These are phyloP conservation scores for Eupsittula cactorum DNA, from an alignment of 2,113 vertebrate species.

Conservation along the genomic window DNA sequence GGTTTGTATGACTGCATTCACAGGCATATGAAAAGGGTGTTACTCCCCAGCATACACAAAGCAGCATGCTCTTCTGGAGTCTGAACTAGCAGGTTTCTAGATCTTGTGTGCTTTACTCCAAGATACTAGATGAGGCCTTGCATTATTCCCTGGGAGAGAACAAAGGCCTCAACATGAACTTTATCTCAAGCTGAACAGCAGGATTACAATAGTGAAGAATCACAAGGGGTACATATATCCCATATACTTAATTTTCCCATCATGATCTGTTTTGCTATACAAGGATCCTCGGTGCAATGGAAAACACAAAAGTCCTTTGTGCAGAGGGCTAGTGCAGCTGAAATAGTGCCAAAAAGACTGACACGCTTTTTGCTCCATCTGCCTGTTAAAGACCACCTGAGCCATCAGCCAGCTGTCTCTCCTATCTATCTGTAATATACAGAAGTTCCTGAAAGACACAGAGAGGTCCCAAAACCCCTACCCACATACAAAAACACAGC, in stretches of 20 bases:
- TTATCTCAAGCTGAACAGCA: not conserved
- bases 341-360: constrained; percentile 48
- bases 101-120: not conserved
- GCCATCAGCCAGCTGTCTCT: constrained; percentile 54
- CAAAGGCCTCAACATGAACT: not conserved
- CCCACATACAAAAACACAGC: not conserved
- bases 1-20: not conserved
- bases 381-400: constrained; percentile 32
- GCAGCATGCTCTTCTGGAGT: not conserved
- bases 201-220: not conserved
- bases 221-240: constrained; percentile 9
- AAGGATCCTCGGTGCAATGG: not conserved
- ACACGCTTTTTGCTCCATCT: constrained; percentile 65
- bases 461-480: not conserved
- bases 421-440: not conserved
- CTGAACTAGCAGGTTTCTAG: not conserved
- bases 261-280: constrained; percentile 44
- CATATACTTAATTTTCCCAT: constrained; percentile 49
- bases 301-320: constrained; percentile 52
- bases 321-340: constrained; percentile 47
- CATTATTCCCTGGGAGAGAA: not conserved
- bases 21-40: accelerated
- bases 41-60: not conserved
- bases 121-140: not conserved
- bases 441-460: not conserved